These are phyloP conservation scores for Riparia riparia DNA, from an alignment of 2,113 vertebrate genomes.

Conservation along the genomic window DNA sequence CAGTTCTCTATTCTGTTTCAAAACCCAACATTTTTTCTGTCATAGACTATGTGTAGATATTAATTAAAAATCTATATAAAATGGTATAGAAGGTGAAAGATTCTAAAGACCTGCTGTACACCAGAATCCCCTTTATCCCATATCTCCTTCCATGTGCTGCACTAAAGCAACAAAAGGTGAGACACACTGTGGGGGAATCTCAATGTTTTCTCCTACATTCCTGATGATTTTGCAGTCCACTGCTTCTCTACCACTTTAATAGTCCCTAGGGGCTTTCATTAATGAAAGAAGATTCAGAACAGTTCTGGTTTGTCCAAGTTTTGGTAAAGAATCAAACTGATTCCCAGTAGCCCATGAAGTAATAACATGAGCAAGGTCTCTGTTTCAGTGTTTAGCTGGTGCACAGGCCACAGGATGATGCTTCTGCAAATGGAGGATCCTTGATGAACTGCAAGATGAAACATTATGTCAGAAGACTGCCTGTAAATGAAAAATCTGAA, in stretches of 20 bases:
- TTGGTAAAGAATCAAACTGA: background rate
- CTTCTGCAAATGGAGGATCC: background rate
- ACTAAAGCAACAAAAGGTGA: background rate
- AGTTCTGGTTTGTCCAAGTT: background rate
- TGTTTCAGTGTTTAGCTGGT: background rate
- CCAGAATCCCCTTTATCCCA: background rate
- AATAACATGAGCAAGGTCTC: background rate
- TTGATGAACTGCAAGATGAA: background rate
- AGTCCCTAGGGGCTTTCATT: background rate
- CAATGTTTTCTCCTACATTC: background rate
- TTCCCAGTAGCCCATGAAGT: background rate
- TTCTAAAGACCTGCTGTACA: background rate
- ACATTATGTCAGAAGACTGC: background rate
- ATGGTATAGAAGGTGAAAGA: background rate
- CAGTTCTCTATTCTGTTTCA: background rate
- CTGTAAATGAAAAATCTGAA: background rate
- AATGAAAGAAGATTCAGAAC: background rate
- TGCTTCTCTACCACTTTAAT: background rate
- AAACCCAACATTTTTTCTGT: background rate
- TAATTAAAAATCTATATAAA: background rate
- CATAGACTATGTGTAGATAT: background rate
- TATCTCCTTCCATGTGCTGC: background rate
- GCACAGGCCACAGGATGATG: background rate
- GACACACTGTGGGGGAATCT: accelerated
- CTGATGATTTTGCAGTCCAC: background rate